phyloP scores from a whole-genome alignment of 1,140 invertebrate genomes.

The Drosophila ficusphila region DNA sequence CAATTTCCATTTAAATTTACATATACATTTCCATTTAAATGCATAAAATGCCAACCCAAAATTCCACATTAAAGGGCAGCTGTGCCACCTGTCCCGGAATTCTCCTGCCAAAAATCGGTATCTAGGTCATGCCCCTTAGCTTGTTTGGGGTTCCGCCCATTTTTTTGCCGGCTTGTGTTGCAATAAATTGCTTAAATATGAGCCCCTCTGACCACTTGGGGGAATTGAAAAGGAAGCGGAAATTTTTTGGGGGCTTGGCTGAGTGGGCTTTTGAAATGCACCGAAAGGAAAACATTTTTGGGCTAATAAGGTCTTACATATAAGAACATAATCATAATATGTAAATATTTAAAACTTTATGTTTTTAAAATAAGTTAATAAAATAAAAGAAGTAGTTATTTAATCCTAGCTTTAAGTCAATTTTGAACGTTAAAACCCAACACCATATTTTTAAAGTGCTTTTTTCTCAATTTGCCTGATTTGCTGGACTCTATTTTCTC shows the following conservation, averaged over 20 bases:
- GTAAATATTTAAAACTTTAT: too few species aligned
- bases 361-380: too few species aligned
- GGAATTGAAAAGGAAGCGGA: neutral
- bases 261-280: neutral
- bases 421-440: too few species aligned
- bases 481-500: neutral
- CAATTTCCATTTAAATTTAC: slow-evolving; percentile 19
- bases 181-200: slow-evolving; percentile 13
- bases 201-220: neutral
- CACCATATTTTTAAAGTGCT: too few species aligned
- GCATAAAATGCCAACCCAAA: slow-evolving; percentile 10
- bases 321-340: too few species aligned
- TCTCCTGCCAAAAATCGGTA: neutral
- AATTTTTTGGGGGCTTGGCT: too few species aligned
- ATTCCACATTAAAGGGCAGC: slow-evolving; percentile 4
- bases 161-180: slow-evolving; percentile 9
- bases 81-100: neutral
- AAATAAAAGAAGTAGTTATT: too few species aligned
- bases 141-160: neutral
- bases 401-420: too few species aligned
- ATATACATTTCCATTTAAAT: slow-evolving; percentile 25
- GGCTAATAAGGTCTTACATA: too few species aligned
- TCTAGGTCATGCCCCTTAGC: slow-evolving; percentile 17
- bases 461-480: neutral
- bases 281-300: neutral